phyloP scores from a whole-genome alignment of 2,113 vertebrate species.

The Silurus asotus region DNA sequence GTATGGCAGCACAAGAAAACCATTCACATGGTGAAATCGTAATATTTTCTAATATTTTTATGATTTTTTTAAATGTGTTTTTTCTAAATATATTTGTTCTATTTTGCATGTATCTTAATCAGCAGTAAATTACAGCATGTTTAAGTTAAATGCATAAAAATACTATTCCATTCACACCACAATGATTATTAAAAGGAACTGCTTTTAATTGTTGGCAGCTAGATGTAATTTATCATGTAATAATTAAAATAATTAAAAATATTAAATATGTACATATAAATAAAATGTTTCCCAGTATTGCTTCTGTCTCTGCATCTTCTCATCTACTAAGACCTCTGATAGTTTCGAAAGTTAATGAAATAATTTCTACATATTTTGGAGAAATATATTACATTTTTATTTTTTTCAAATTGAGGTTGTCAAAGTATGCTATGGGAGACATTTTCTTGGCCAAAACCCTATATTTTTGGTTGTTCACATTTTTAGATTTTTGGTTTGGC shows the following conservation, averaged over 20 bases:
- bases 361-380: not conserved
- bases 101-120: not conserved
- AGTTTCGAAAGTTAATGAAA: not conserved
- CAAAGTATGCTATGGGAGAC: not conserved
- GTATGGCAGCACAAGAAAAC: not conserved
- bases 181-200: not conserved
- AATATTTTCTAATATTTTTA: not conserved
- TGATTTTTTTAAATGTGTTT: not conserved
- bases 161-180: not conserved
- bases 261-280: not conserved
- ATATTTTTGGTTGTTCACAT: not conserved
- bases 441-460: not conserved
- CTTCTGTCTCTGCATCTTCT: not conserved
- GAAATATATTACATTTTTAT: no score
- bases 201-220: not conserved
- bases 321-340: not conserved
- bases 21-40: not conserved
- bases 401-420: not conserved
- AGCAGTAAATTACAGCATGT: not conserved
- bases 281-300: not conserved
- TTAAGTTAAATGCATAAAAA: not conserved
- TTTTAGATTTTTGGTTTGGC: not conserved
- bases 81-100: not conserved
- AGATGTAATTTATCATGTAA: not conserved
- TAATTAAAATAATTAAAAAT: not conserved